Evolutionary conservation across 64 coral and sea anemone species (phyloP).

Genomic region (Catalaphyllia jardinei): DNA sequence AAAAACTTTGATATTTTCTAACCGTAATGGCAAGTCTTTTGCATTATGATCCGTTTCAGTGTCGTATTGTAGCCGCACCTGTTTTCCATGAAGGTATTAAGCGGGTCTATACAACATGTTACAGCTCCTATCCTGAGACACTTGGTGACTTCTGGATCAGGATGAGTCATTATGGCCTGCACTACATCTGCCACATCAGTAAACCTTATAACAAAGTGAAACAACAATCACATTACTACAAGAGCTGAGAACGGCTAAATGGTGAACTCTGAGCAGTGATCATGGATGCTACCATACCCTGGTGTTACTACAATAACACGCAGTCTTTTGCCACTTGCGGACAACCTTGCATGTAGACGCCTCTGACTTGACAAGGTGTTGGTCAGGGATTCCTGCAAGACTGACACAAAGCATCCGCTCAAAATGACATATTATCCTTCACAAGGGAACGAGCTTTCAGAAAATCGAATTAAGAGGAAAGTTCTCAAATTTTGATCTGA

Average conservation of each 20-base stretch:
- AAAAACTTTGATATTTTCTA: too few species aligned
- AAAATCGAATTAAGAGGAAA: too few species aligned
- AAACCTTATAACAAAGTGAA: conserved; percentile 31
- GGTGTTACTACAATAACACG: conserved; percentile 83
- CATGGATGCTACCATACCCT: conserved; percentile 39
- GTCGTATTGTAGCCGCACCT: conserved; percentile 6
- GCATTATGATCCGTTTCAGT: too few species aligned
- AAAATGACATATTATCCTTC: not conserved
- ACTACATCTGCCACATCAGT: conserved; percentile 78
- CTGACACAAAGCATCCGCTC: not conserved
- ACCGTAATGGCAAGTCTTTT: too few species aligned
- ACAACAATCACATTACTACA: not conserved
- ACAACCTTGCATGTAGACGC: conserved; percentile 59
- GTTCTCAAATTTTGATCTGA: too few species aligned
- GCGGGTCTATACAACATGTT: conserved; percentile 88
- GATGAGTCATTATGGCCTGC: conserved; percentile 62
- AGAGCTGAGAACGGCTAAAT: not conserved
- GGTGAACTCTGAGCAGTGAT: not conserved
- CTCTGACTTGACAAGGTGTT: conserved; percentile 64
- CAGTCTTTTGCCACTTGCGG: conserved; percentile 61
- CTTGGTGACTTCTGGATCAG: conserved; percentile 55
- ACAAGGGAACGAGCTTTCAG: too few species aligned
- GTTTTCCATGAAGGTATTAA: conserved; percentile 87
- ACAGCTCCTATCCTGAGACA: conserved; percentile 76
- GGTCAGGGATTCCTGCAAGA: conserved; percentile 68